A percentile compares a stretch with the other conserved stretches of the same genome.
Conservation (phyloP, 35 echinoderm and acorn worm genomes). For the Chiridota heheva region DNA sequence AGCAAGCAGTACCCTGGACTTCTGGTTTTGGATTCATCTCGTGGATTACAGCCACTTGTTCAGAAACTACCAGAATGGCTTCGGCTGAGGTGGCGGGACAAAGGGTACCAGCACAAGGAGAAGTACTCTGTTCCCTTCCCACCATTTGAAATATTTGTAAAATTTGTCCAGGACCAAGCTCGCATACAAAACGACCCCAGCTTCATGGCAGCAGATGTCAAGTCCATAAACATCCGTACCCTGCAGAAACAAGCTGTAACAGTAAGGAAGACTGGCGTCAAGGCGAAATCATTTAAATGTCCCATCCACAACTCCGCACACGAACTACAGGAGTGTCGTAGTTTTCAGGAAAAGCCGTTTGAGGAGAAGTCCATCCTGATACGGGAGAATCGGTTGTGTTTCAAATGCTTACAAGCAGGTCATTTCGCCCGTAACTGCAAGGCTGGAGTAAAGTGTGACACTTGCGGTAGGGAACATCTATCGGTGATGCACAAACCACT, state of each 20-base stretch:
- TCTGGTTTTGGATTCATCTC: constrained; percentile 36
- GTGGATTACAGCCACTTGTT: constrained; percentile 35
- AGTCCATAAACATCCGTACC: not conserved
- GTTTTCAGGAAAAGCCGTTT: not conserved
- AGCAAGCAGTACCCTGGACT: constrained; percentile 18
- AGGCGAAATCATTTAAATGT: not conserved
- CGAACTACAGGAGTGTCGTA: not conserved
- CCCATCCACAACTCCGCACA: not conserved
- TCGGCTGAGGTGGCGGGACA: constrained; percentile 3
- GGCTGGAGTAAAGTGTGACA: constrained; percentile 29
- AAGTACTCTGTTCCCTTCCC: constrained; percentile 20
- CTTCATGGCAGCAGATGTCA: not conserved
- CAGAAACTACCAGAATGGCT: constrained; percentile 50
- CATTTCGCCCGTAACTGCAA: constrained; percentile 44
- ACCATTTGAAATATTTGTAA: constrained; percentile 48
- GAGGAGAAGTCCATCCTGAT: constrained; percentile 21
- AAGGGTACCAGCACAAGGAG: constrained; percentile 28
- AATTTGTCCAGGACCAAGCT: constrained; percentile 45
- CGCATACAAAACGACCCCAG: constrained; percentile 31
- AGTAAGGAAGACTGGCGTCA: constrained; percentile 52
- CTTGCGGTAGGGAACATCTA: constrained; percentile 10
- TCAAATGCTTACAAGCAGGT: constrained; percentile 34
- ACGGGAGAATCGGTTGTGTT: constrained; percentile 38
- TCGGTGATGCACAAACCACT: constrained; percentile 15
- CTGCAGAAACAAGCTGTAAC: constrained; percentile 28